Base-by-base conservation (phyloP, 2,888 invertebrate species). In the Thera britannica region DNA sequence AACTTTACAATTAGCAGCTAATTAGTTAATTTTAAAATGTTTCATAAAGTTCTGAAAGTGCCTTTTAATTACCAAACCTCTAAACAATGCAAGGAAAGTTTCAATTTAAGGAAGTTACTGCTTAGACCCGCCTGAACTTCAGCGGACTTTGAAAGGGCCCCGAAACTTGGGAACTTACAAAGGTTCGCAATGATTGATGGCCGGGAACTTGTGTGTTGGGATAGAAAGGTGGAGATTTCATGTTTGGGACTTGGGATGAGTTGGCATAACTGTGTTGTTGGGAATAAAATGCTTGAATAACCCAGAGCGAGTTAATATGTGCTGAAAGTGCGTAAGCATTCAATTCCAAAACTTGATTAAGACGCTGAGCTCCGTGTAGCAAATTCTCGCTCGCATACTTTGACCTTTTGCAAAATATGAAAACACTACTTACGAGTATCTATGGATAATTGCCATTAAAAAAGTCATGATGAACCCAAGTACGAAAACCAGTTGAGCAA, bases 41-140 rank as follows among this genome's bases (percentile, higher is more conserved):
- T 7, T 44, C 9, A 52, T 58, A 68, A 71, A 72, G 65, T 73
- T 70, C 65, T 44, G 36, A 8, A 57, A 70, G 70, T 66, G 74
- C 70, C 70, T 74, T 75, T 72, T 75, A 75, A 75, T 75, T 75
- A 70, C 69, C 70, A 62, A 63, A 72, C 72, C 71, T 71, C 65
- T 4, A 60, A 70, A 74, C 72, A 75, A 70, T 63, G 69, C 58
- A 58, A 54, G 9, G 44, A 55, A 74, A 72, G 68, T 73, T 65
- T 65, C 71, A 70, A 63, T 75, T 67, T 72, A 8, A 57, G 61
- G 52, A n/a, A 57, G 66, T 69, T 59, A 55, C 71, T 70, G 66
- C 71, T 68, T 71, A 55, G 68, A 58, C 58, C 67, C 62, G 54
- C 54, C 65, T 58, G 54, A 70, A 66, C 57, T 66, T 49, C 52